These are phyloP conservation scores for Drosophila mimetica DNA, from an alignment of 2,888 invertebrate species.

Conservation along the genomic window DNA sequence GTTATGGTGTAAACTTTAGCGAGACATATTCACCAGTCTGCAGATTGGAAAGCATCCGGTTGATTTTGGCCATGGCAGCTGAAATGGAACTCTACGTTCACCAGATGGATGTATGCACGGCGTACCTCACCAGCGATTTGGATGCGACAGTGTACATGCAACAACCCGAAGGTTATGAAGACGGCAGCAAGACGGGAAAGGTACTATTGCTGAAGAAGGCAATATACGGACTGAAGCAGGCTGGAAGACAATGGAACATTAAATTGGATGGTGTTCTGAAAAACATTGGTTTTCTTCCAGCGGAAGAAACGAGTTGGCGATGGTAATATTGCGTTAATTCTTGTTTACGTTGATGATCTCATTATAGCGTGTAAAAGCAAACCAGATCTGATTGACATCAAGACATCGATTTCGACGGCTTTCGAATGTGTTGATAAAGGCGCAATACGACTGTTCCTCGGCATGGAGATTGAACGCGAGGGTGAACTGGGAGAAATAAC, in stretches of 20 bases:
- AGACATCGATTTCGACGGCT: conserved; percentile 2
- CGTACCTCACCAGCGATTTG: no score
- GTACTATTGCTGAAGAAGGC: no score
- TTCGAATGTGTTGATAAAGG: background rate
- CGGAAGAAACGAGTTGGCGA: background rate
- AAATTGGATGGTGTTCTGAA: conserved; percentile 2
- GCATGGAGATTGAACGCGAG: background rate
- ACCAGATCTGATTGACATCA: background rate
- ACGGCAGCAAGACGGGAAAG: background rate
- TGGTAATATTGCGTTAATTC: background rate
- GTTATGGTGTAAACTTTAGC: no score
- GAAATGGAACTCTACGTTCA: background rate
- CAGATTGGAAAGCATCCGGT: background rate
- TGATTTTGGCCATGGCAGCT: background rate
- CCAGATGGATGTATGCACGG: conserved; percentile 1
- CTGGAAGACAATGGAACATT: background rate
- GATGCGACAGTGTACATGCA: no score
- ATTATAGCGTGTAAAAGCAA: background rate
- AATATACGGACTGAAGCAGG: no score
- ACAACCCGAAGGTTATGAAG: background rate
- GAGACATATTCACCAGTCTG: no score
- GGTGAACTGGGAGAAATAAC: background rate
- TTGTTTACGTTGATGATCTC: background rate
- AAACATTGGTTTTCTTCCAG: background rate
- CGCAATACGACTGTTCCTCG: background rate